phyloP scores from a whole-genome alignment of 2,888 invertebrate genomes.

The Anagyrus pseudococci region DNA sequence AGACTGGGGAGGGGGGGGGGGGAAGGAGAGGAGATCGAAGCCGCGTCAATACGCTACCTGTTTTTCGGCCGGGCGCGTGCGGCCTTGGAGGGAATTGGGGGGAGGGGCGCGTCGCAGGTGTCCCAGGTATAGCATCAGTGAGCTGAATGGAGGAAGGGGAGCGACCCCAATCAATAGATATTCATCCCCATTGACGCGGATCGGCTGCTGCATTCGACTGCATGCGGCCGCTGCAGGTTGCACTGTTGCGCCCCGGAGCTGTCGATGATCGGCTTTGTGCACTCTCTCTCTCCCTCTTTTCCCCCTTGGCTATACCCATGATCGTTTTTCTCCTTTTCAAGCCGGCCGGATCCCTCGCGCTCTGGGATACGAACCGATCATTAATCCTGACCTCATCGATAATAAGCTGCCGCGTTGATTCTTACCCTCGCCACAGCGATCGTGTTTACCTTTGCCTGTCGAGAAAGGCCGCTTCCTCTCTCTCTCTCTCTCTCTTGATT shows the following conservation, averaged over 20 bases:
- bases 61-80: slow-evolving; percentile 46
- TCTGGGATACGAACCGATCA: slow-evolving; percentile 1
- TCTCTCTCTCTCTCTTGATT: too few relatives aligned
- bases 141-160: slow-evolving; percentile 49
- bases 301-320: not conserved
- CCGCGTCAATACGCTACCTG: too few relatives aligned
- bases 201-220: slow-evolving; percentile 54
- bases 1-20: too few relatives aligned
- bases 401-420: slow-evolving; percentile 26
- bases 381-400: slow-evolving; percentile 26
- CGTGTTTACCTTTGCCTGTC: too few relatives aligned
- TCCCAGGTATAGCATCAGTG: slow-evolving; percentile 36
- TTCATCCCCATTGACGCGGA: slow-evolving; percentile 56
- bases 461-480: too few relatives aligned
- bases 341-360: not conserved
- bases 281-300: not conserved
- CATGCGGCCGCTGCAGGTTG: slow-evolving; percentile 54
- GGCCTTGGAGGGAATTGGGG: slow-evolving; percentile 40
- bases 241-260: slow-evolving; percentile 44
- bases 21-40: too few relatives aligned
- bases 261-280: slow-evolving; percentile 15
- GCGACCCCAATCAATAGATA: slow-evolving; percentile 58
- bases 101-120: slow-evolving; percentile 34
- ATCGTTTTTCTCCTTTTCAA: slow-evolving; percentile 15
- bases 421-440: slow-evolving; percentile 2